Conservation (phyloP, 2,113 vertebrate species). For the Lanius ludovicianus region DNA sequence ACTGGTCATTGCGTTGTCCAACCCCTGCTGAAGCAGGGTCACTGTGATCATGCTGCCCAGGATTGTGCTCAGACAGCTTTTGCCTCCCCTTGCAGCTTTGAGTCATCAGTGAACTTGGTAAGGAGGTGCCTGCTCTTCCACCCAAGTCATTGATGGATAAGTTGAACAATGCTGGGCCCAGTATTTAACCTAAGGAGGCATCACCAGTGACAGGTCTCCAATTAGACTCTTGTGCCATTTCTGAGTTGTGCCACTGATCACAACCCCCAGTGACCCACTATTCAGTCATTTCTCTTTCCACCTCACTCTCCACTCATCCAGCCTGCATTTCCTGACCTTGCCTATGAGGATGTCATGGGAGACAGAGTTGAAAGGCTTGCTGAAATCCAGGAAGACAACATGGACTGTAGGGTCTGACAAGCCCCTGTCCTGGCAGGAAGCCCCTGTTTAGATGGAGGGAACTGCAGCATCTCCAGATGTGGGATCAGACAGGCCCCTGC, state of each 20-base stretch:
- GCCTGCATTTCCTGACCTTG: background rate
- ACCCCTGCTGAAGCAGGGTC: background rate
- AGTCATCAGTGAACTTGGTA: background rate
- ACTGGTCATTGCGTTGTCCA: background rate
- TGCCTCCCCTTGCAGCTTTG: background rate
- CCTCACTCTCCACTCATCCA: background rate
- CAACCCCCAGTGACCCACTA: background rate
- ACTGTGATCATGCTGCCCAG: background rate
- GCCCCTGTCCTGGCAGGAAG: no score
- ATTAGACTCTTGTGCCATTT: background rate
- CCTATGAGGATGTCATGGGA: background rate
- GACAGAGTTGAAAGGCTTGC: background rate
- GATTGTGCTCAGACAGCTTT: background rate
- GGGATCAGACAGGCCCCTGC: no score
- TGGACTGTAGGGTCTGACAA: no score
- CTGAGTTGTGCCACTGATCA: background rate
- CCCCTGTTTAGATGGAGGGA: no score
- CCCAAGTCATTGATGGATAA: background rate
- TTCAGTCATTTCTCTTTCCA: background rate
- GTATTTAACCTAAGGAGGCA: background rate
- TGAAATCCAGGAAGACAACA: background rate
- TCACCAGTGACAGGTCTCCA: background rate
- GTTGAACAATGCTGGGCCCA: background rate
- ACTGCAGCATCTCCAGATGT: no score
- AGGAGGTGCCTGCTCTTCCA: background rate